These are phyloP conservation scores for Pseudomyrmex dendroicus DNA, from an alignment of 1,140 invertebrate genomes.

Conservation along the genomic window DNA sequence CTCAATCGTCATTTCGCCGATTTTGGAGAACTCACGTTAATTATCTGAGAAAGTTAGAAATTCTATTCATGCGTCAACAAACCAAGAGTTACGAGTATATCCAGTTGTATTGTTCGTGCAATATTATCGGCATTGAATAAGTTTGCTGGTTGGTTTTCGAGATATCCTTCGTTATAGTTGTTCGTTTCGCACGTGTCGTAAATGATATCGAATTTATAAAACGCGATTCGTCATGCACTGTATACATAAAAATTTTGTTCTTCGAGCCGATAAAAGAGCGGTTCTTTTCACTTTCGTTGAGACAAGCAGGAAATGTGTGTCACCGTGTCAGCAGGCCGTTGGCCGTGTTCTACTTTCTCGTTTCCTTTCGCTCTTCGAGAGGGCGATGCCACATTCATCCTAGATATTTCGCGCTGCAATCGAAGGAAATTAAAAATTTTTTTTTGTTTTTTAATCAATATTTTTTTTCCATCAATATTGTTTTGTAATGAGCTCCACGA, in stretches of 20 bases:
- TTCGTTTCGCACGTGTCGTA: constrained; percentile 11
- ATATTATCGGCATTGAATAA: not conserved
- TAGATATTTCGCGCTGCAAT: constrained; percentile 51
- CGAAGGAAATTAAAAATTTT: constrained; percentile 15
- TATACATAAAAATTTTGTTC: constrained; percentile 66
- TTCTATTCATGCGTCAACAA: not conserved
- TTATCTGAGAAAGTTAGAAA: not conserved
- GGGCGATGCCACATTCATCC: constrained; percentile 63
- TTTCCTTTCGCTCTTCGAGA: constrained; percentile 83
- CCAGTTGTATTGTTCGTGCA: not conserved
- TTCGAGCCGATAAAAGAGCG: constrained; percentile 67
- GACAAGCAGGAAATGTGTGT: constrained; percentile 81
- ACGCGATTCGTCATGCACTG: constrained; percentile 26
- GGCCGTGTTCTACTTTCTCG: constrained; percentile 84
- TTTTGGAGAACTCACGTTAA: too few relatives aligned
- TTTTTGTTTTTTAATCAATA: not conserved
- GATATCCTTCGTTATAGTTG: not conserved
- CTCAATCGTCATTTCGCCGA: too few relatives aligned
- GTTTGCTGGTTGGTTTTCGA: not conserved
- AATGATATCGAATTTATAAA: constrained; percentile 15
- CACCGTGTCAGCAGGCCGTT: constrained; percentile 83
- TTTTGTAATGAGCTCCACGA: not conserved
- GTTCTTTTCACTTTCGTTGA: constrained; percentile 85
- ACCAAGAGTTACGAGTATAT: not conserved
- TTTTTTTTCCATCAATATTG: not conserved